phyloP scores from a whole-genome alignment of 2,888 invertebrate genomes.

The Erebia aethiops region DNA sequence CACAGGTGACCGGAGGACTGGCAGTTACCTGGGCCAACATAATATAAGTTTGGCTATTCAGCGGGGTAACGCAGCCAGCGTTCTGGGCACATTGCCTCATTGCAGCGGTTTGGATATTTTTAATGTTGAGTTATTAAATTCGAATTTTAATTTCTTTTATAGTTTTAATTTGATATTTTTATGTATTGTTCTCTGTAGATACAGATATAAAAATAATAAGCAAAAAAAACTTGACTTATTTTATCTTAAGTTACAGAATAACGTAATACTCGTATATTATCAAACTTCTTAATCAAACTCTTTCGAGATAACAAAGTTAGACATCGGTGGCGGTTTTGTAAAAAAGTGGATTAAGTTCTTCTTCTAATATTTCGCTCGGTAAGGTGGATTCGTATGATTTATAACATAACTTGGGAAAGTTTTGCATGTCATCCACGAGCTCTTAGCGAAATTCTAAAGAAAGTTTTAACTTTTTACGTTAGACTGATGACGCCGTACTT shows the following conservation, averaged over 20 bases:
- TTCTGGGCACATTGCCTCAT: no score
- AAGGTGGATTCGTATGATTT: slow-evolving; percentile 75
- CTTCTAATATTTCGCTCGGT: slow-evolving; percentile 73
- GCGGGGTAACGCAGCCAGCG: no score
- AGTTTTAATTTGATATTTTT: no score
- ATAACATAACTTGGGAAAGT: slow-evolving; percentile 75
- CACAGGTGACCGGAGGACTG: no score
- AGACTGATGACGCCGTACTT: slow-evolving; percentile 30
- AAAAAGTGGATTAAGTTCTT: slow-evolving; percentile 79
- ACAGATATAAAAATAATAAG: no score
- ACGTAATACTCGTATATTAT: background rate
- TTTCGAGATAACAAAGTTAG: slow-evolving; percentile 70
- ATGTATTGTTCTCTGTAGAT: no score
- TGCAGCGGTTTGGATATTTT: no score
- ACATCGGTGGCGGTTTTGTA: slow-evolving; percentile 61
- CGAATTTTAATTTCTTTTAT: no score
- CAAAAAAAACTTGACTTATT: background rate
- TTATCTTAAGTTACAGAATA: background rate
- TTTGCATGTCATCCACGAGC: slow-evolving; percentile 77
- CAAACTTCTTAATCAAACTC: slow-evolving; percentile 51
- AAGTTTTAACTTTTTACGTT: slow-evolving; percentile 37
- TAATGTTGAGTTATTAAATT: no score
- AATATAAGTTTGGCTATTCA: no score
- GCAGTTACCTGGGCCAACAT: no score
- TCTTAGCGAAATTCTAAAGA: slow-evolving; percentile 53